A percentile compares a stretch with the other conserved stretches of the same genome.
phyloP scores from a whole-genome alignment of 2,113 vertebrate genomes.

The Lophius piscatorius region DNA sequence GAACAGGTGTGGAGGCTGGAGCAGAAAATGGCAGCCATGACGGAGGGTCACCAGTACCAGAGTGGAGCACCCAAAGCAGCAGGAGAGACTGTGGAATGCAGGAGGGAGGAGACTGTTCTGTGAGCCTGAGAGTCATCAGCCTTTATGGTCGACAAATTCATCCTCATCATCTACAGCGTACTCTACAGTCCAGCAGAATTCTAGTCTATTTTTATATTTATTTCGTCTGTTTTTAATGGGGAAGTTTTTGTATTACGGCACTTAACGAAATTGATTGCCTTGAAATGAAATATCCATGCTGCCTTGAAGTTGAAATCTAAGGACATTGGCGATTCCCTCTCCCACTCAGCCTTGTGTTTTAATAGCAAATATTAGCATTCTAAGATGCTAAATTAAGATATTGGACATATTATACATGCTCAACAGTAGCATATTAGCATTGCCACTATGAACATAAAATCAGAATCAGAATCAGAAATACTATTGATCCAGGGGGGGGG shows the following conservation, averaged over 20 bases:
- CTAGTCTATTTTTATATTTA: too few species aligned
- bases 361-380: neutral
- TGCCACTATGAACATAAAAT: too few species aligned
- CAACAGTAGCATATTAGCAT: neutral
- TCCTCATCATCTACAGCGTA: neutral
- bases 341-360: neutral
- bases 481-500: too few species aligned
- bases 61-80: slow-evolving; percentile 55
- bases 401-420: neutral
- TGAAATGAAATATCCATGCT: neutral
- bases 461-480: too few species aligned
- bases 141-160: too few species aligned
- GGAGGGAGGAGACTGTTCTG: slow-evolving; percentile 65
- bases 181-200: neutral
- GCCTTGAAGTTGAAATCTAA: neutral
- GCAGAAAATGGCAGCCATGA: slow-evolving; percentile 77
- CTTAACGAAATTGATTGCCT: neutral
- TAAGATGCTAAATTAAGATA: neutral
- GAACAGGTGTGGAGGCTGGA: slow-evolving; percentile 84
- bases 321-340: neutral
- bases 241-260: too few species aligned
- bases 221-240: too few species aligned
- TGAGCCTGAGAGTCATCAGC: slow-evolving; percentile 35
- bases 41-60: slow-evolving; percentile 75
- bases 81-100: slow-evolving; percentile 68